Base-by-base conservation (phyloP, 2,888 invertebrate species). In the Strigamia maritima region DNA sequence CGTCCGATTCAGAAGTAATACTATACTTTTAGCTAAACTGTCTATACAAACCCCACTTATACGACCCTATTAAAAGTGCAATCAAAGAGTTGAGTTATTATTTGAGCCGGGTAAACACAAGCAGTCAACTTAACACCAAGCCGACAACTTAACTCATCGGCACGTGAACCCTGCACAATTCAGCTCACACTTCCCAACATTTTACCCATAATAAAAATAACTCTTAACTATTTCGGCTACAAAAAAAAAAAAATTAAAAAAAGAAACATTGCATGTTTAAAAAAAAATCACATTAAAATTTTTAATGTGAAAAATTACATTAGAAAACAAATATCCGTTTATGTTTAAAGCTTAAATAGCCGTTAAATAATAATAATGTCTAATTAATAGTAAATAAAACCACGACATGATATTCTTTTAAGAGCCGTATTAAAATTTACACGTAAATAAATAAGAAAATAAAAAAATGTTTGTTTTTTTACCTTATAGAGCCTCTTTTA, bases 301-400 rank as follows among this genome's bases (percentile, higher is more conserved):
- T 54, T 54, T 54, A 19, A 54, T 54, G 54, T 19, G 54, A n/a
- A 54, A 54, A 54, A 54, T 22, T 54, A 54, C 54, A n/a, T 54
- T 54, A 54, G 22, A 54, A 54, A 54, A 54, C 54, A 54, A 54
- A 54, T 54, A 54, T 54, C 54, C 54, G 19, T 54, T 54, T 54
- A 54, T 54, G 54, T 54, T 54, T 54, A 54, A 54, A 54, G 54
- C 54, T 54, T 54, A 54, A 54, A 54, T 54, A 54, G 54, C 54
- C 54, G 54, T 54, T 54, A 54, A 54, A 54, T 54, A 54, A 22
- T 54, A 54, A 54, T 54, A 54, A 54, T 54, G 54, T 54, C 54
- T 54, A 54, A 54, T 54, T 54, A 54, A 54, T 54, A 54, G 54
- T 54, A 54, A 54, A 54, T 54, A 54, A 54, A 54, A 54, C 19